A percentile compares a stretch with the other conserved stretches of the same genome.
These are phyloP conservation scores for Pollenia labialis DNA, from an alignment of 2,888 invertebrate genomes.

Conservation along the genomic window DNA sequence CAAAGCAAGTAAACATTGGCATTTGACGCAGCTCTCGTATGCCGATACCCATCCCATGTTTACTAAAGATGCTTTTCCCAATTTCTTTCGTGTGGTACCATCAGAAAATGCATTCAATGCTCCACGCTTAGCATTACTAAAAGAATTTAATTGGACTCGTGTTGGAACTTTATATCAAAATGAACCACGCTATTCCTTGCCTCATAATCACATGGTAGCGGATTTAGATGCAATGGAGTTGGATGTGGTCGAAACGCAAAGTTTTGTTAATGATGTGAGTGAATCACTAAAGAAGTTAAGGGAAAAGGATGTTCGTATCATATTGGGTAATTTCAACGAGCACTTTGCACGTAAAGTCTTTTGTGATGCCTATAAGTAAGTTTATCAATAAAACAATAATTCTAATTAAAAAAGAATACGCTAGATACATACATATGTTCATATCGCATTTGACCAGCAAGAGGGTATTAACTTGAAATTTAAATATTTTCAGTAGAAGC, in stretches of 20 bases:
- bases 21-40: conserved; percentile 97
- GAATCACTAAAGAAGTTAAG: conserved; percentile 91
- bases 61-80: conserved; percentile 95
- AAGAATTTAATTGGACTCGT: conserved; percentile 98
- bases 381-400: neutral
- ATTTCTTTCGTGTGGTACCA: conserved; percentile 98
- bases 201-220: conserved; percentile 94
- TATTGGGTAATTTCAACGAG: conserved; percentile 98
- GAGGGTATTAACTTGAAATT: too few species aligned
- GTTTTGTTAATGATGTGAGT: conserved; percentile 95
- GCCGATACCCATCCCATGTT: conserved; percentile 99
- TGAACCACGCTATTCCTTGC: conserved; percentile 95
- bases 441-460: too few species aligned
- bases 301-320: conserved; percentile 96
- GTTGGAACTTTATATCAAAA: conserved; percentile 99
- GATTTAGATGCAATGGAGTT: conserved; percentile 93
- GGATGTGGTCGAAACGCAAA: conserved; percentile 94
- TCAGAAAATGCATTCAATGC: conserved; percentile 98
- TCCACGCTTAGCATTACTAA: conserved; percentile 93
- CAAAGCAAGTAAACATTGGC: conserved; percentile 98
- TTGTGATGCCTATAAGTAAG: conserved; percentile 92
- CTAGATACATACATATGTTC: neutral
- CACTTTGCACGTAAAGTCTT: conserved; percentile 95
- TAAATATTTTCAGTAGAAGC: too few species aligned
- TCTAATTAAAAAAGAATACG: neutral